phyloP scores from a whole-genome alignment of 2,888 invertebrate genomes.

The Oscheius myriophilus region DNA sequence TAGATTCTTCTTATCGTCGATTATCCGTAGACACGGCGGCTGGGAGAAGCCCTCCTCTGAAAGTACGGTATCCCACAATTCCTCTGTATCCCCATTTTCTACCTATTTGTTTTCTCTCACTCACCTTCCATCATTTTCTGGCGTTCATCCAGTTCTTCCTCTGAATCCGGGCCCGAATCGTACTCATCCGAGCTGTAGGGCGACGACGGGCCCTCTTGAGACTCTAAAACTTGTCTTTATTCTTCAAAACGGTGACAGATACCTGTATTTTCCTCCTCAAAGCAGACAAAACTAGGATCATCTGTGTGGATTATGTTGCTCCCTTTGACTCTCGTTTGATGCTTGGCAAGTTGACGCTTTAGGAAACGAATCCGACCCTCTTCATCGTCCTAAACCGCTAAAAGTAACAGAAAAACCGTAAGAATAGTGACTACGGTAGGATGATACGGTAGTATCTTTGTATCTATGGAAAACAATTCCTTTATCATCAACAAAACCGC shows the following conservation, averaged over 20 bases:
- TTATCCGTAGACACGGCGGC: slow-evolving; percentile 62
- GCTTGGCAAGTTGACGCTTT: neutral
- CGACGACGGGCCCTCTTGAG: no score
- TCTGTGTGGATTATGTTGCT: slow-evolving; percentile 21
- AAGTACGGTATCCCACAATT: slow-evolving; percentile 10
- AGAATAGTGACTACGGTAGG: no score
- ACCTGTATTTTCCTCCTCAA: slow-evolving; percentile 7
- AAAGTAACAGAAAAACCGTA: neutral
- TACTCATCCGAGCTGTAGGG: neutral
- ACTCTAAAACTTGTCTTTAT: neutral
- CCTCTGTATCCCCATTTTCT: no score
- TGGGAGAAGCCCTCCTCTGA: slow-evolving; percentile 56
- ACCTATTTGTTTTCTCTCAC: no score
- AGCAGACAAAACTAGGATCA: slow-evolving; percentile 22
- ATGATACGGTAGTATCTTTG: no score
- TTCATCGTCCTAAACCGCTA: slow-evolving; percentile 7
- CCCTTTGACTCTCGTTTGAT: neutral
- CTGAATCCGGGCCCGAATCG: slow-evolving; percentile 23
- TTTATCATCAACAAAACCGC: no score
- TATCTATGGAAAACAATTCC: no score
- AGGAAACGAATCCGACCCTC: neutral
- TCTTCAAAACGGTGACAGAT: neutral
- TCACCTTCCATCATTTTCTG: slow-evolving; percentile 45
- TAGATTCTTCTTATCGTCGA: slow-evolving; percentile 46
- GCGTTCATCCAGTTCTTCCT: slow-evolving; percentile 42